Conservation (phyloP, 1,140 invertebrate species). For the Ips nitidus region DNA sequence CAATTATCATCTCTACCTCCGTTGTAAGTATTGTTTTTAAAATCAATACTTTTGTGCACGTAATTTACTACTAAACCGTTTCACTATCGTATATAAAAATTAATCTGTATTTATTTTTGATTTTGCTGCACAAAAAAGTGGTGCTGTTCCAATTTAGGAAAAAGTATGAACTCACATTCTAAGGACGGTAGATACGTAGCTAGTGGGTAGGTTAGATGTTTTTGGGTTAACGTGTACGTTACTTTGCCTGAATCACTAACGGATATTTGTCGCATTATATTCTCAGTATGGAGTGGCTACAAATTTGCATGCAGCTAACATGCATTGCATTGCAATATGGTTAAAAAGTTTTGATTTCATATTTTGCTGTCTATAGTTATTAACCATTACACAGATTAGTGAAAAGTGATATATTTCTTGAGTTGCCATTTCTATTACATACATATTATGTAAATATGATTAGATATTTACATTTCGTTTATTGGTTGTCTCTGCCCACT, state of each 20-base stretch:
- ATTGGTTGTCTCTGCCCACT: too few relatives aligned
- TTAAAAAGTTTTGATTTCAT: too few relatives aligned
- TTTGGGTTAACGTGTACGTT: slow-evolving; percentile 2
- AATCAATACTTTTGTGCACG: slow-evolving; percentile 5
- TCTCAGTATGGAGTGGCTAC: too few relatives aligned
- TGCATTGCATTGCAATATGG: too few relatives aligned
- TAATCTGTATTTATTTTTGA: slow-evolving; percentile 17
- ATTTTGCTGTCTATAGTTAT: too few relatives aligned
- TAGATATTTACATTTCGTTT: too few relatives aligned
- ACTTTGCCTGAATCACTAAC: not conserved
- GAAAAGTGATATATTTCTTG: too few relatives aligned
- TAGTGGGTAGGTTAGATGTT: slow-evolving; percentile 20
- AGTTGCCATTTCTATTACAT: too few relatives aligned
- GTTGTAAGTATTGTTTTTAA: slow-evolving; percentile 42
- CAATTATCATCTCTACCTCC: slow-evolving; percentile 42
- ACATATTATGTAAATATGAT: too few relatives aligned
- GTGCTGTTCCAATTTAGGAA: slow-evolving; percentile 26
- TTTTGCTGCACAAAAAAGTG: slow-evolving; percentile 31
- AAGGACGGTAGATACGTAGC: slow-evolving; percentile 10
- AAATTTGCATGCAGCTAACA: too few relatives aligned
- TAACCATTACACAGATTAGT: too few relatives aligned
- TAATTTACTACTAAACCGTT: slow-evolving; percentile 3
- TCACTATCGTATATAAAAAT: slow-evolving; percentile 22
- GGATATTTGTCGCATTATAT: too few relatives aligned
- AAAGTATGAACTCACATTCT: slow-evolving; percentile 20